Percentiles rank a stretch among this genome's conserved stretches.
Conservation (phyloP, 2,113 vertebrate species). For the Ibidorhyncha struthersii region DNA sequence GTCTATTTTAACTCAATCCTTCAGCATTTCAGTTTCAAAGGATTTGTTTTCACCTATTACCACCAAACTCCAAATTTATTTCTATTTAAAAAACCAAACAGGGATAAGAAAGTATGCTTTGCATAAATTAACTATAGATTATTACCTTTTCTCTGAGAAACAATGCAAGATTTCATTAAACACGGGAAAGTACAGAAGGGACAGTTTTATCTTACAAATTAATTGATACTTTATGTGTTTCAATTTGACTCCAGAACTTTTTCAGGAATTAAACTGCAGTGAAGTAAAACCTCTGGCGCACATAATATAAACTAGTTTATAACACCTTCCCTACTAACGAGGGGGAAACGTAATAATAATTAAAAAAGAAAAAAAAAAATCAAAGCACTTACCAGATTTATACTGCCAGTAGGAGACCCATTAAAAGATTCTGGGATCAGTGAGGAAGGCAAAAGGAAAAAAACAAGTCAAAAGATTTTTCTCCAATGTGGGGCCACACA, state of each 20-base stretch:
- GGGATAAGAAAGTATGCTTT: neutral
- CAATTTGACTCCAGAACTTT: neutral
- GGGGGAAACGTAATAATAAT: neutral
- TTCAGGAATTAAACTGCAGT: neutral
- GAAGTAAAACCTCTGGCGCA: neutral
- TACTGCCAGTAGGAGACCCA: conserved; percentile 95
- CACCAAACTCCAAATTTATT: neutral
- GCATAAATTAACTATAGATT: neutral
- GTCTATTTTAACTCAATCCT: neutral
- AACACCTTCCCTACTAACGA: neutral
- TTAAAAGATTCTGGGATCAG: conserved; percentile 90
- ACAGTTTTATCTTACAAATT: neutral
- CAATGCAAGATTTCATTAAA: neutral
- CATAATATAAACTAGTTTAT: neutral
- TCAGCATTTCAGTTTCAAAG: neutral
- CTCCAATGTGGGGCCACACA: neutral
- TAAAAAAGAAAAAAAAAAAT: neutral
- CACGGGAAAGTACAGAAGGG: neutral
- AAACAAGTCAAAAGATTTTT: conserved; percentile 35
- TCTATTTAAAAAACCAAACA: neutral
- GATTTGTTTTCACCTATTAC: neutral
- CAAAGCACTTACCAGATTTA: conserved; percentile 88
- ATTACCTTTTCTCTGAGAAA: neutral
- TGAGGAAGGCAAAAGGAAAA: conserved; percentile 12
- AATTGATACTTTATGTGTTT: neutral